Percentiles rank a stretch among this genome's conserved stretches.
phyloP scores from a whole-genome alignment of 2,113 vertebrate genomes.

The Octodon degus region DNA sequence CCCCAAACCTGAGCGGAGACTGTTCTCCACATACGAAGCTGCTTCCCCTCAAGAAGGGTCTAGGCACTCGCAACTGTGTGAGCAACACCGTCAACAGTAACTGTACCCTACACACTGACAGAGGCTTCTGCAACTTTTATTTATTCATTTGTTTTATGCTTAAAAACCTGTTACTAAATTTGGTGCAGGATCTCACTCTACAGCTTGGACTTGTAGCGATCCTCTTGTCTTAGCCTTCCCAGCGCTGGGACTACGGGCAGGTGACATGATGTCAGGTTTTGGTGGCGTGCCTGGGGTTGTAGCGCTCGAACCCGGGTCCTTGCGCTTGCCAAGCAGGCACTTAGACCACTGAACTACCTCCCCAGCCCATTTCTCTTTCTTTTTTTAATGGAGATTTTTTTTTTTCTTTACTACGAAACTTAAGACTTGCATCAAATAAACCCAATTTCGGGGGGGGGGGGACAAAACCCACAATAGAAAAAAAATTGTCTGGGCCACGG shows the following conservation, averaged over 20 bases:
- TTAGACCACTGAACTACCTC: too few species aligned
- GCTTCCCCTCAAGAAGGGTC: not conserved
- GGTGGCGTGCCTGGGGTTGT: too few species aligned
- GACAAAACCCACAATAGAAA: constrained; percentile 83
- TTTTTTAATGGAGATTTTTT: constrained; percentile 74
- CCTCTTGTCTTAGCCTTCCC: too few species aligned
- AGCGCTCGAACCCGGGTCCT: too few species aligned
- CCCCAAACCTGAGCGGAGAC: not conserved
- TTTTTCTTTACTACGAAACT: constrained; percentile 87
- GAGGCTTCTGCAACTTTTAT: not conserved
- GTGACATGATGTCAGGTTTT: too few species aligned
- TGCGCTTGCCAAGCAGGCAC: too few species aligned
- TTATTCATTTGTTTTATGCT: too few species aligned
- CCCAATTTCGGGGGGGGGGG: constrained; percentile 72
- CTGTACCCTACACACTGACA: fast-evolving
- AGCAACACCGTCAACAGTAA: fast-evolving
- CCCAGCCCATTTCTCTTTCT: too few species aligned
- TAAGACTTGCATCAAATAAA: constrained; percentile 86
- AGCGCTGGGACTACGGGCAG: too few species aligned
- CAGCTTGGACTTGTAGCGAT: too few species aligned
- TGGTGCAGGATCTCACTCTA: too few species aligned
- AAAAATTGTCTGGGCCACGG: constrained; percentile 69
- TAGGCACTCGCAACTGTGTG: not conserved
- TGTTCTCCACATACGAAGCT: not conserved
- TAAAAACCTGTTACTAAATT: too few species aligned